These are phyloP conservation scores for Pollimyrus isidori DNA, from an alignment of 2,113 vertebrate species.

Conservation along the genomic window DNA sequence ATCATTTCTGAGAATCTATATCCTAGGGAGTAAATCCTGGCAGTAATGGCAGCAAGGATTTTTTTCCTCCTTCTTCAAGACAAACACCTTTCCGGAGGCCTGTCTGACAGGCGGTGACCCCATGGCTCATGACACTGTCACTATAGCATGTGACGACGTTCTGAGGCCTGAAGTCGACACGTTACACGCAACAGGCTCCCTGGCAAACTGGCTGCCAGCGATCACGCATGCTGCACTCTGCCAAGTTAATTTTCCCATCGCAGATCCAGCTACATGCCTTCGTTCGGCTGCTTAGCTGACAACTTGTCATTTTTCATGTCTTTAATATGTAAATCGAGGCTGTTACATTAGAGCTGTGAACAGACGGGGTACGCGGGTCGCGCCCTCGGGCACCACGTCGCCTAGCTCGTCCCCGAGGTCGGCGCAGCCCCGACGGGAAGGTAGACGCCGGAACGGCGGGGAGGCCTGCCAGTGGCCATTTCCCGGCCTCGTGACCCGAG, in stretches of 20 bases:
- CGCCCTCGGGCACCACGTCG: background rate
- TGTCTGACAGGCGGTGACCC: slow-evolving; percentile 39
- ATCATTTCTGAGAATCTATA: slow-evolving; percentile 56
- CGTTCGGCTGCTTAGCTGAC: background rate
- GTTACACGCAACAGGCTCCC: background rate
- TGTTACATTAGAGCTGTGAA: background rate
- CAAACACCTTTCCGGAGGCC: slow-evolving; percentile 46
- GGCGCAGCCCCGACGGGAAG: slow-evolving; percentile 12
- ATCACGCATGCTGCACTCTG: background rate
- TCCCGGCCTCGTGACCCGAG: background rate
- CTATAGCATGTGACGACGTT: background rate
- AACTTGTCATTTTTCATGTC: background rate
- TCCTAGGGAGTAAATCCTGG: slow-evolving; percentile 42
- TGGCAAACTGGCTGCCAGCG: background rate
- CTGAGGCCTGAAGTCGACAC: no score
- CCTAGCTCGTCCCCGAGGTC: background rate
- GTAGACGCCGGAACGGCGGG: background rate
- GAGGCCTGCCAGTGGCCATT: background rate
- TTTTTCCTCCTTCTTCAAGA: slow-evolving; percentile 37
- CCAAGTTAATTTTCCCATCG: background rate
- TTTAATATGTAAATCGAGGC: background rate
- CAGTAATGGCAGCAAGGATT: slow-evolving; percentile 42
- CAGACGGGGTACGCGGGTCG: background rate
- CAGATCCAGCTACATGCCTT: background rate
- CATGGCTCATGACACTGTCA: background rate